Evolutionary conservation across 2,113 vertebrate genomes (phyloP), one percentile per base, ranked within the genome.

Genomic region (Thunnus thynnus): DNA sequence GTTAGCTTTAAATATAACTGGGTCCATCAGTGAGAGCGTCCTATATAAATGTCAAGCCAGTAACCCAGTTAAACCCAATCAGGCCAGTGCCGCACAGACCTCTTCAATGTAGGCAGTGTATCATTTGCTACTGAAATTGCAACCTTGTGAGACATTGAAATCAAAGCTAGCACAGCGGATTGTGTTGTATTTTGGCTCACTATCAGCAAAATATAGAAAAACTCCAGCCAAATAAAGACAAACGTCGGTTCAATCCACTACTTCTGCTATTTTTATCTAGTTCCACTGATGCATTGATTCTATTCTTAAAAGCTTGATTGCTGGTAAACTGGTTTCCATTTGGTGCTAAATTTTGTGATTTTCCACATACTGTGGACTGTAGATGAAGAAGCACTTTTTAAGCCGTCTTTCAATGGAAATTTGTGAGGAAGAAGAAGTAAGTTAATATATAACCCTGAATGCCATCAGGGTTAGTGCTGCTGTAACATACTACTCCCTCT

Each of bases 51-150:
- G 13, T 44, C 54, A 50, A 44, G 65, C 32, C 72, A 41, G 44
- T 70, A 77, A 65, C 82, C 78, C 14, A 72, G 47, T 82, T 86
- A 44, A 30, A 74, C 22, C 64, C n/a, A 74, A 78, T 78, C 32
- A 84, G 83, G 80, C 56, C 84, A 68, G 27, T 0, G 7, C 44
- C 56, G 65, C 68, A 60, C 1, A 32, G 72, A 44, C 48, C 52
- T 68, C 25, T 22, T 46, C 11, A 60, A 75, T 44, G 5, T n/a
- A 32, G 20, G 7, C 3, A 46, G 20, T n/a, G 18, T 68, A 3
- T 46, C 22, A 0, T 56, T 32, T 41, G 10, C 36, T 7, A 17
- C 60, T 74, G 3, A 41, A 20, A 32, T 32, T 44, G 4, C 12
- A 52, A 3, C 47, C 20, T 18, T 1, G 1, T 13, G 13, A 56